A percentile compares a stretch with the other conserved stretches of the same genome.
phyloP scores from a whole-genome alignment of 2,113 vertebrate genomes.

The Pyxicephalus adspersus region DNA sequence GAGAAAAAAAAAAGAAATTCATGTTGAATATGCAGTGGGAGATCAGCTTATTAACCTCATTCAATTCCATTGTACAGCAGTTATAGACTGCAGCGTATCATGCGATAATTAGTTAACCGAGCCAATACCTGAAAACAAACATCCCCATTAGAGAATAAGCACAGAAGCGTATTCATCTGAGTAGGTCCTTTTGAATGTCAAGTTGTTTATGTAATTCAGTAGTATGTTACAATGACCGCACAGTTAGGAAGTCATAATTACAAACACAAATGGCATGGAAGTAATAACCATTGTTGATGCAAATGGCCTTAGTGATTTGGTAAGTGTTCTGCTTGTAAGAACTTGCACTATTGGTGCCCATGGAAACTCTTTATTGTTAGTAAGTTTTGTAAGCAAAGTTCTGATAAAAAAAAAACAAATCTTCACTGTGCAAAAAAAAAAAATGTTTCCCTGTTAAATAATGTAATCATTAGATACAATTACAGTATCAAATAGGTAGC shows the following conservation, averaged over 20 bases:
- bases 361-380: conserved; percentile 3
- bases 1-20: not conserved
- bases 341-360: not conserved
- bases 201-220: conserved; percentile 8
- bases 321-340: conserved; percentile 22
- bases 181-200: conserved; percentile 31
- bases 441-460: no score
- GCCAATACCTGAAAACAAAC: conserved; percentile 28
- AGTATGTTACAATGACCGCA: conserved; percentile 10
- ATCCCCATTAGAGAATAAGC: conserved; percentile 25
- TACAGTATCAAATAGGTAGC: no score
- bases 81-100: not conserved
- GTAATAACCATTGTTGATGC: conserved; percentile 31
- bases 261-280: conserved; percentile 33
- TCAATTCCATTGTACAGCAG: not conserved
- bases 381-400: not conserved
- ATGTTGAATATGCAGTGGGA: not conserved
- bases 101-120: conserved; percentile 29
- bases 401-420: not conserved
- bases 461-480: no score
- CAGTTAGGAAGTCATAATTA: conserved; percentile 36
- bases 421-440: no score
- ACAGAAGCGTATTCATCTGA: conserved; percentile 12
- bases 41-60: conserved; percentile 23
- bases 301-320: conserved; percentile 3